These are phyloP conservation scores for Cantharis rustica DNA, from an alignment of 2,888 invertebrate genomes.

Conservation along the genomic window DNA sequence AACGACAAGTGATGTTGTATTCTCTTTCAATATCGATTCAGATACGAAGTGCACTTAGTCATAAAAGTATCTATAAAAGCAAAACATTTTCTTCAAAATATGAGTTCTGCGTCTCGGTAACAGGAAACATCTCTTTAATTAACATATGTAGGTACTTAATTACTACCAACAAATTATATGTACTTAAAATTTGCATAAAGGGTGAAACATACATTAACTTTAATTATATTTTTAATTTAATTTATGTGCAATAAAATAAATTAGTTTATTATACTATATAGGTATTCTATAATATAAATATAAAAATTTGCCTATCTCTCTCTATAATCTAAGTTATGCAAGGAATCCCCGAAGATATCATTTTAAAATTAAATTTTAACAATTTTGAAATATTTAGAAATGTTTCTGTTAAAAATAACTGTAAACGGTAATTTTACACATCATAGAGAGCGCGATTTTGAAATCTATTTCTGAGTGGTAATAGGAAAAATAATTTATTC, in stretches of 20 bases:
- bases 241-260: neutral
- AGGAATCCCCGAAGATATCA: too few relatives aligned
- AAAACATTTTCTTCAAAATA: neutral
- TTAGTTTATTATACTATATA: neutral
- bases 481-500: too few relatives aligned
- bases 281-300: too few relatives aligned
- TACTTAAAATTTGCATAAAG: neutral
- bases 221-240: neutral
- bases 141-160: neutral
- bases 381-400: too few relatives aligned
- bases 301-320: too few relatives aligned
- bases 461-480: too few relatives aligned
- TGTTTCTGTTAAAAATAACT: too few relatives aligned
- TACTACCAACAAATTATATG: neutral
- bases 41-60: neutral
- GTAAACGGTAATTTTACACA: too few relatives aligned
- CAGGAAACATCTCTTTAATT: neutral
- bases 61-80: neutral
- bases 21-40: neutral
- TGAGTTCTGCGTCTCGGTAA: neutral
- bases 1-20: neutral
- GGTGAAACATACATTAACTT: neutral
- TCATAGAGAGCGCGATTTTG: too few relatives aligned
- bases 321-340: too few relatives aligned
- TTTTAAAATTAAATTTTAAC: too few relatives aligned